phyloP scores from a whole-genome alignment of 2,113 vertebrate species.

The Gobio gobio region DNA sequence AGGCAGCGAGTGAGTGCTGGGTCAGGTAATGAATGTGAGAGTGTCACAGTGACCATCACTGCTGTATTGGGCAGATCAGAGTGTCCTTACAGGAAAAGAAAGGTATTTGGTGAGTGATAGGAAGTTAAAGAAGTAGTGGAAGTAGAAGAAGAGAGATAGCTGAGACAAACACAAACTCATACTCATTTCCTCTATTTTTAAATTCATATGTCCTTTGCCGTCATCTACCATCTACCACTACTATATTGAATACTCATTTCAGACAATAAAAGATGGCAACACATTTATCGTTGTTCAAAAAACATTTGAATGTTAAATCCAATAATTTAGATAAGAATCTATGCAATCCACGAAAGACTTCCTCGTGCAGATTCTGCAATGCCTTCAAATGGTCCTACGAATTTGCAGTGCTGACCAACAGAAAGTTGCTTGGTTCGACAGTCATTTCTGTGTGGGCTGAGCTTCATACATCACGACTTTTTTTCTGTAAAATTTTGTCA shows the following conservation, averaged over 20 bases:
- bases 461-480: neutral
- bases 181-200: neutral
- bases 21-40: neutral
- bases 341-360: neutral
- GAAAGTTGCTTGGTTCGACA: neutral
- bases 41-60: conserved; percentile 34
- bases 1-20: neutral
- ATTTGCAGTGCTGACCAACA: neutral
- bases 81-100: conserved; percentile 4
- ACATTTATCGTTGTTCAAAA: neutral
- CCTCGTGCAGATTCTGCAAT: neutral
- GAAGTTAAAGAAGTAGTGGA: neutral
- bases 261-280: neutral
- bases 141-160: neutral
- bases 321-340: too few relatives aligned
- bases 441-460: neutral
- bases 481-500: too few relatives aligned
- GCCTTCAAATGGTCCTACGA: neutral
- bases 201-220: neutral
- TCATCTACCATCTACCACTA: neutral
- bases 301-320: neutral
- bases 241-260: neutral
- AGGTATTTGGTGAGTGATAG: neutral
- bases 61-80: conserved; percentile 1
- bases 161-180: too few relatives aligned